Conservation (phyloP, 2,888 invertebrate genomes). For the Limnephilus lunatus region DNA sequence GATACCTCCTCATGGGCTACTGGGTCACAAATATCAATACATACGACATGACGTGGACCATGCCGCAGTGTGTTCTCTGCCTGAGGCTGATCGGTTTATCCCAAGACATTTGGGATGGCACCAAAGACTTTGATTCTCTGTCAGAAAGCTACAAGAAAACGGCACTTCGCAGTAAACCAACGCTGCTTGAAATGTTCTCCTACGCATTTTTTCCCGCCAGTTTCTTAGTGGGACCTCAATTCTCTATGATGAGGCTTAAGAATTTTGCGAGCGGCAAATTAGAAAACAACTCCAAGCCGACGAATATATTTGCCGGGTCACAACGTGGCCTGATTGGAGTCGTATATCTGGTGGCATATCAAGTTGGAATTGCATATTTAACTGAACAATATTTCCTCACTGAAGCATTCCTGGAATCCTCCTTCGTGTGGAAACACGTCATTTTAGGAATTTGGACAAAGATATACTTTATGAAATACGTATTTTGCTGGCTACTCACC, state of each 20-base stretch:
- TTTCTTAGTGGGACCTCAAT: constrained; percentile 96
- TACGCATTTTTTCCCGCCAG: constrained; percentile 93
- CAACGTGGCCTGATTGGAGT: constrained; percentile 82
- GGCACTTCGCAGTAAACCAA: constrained; percentile 82
- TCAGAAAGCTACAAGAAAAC: constrained; percentile 85
- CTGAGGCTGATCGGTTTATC: constrained; percentile 92
- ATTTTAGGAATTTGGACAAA: constrained; percentile 91
- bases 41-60: constrained; percentile 98
- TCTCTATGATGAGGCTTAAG: constrained; percentile 88
- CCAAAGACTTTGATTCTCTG: constrained; percentile 78
- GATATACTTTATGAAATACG: constrained; percentile 92
- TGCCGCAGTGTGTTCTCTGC: constrained; percentile 97
- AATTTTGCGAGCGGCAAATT: constrained; percentile 86
- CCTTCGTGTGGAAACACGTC: constrained; percentile 80
- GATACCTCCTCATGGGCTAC: constrained; percentile 87
- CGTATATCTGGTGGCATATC: constrained; percentile 85
- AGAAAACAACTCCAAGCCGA: constrained; percentile 69
- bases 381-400: constrained; percentile 86
- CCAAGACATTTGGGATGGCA: constrained; percentile 89
- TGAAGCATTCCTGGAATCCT: constrained; percentile 77
- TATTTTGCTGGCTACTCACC: constrained; percentile 94
- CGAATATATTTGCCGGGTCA: constrained; percentile 77
- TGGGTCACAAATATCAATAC: constrained; percentile 86
- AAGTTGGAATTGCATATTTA: constrained; percentile 83
- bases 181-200: constrained; percentile 87